phyloP scores from a whole-genome alignment of 2,113 vertebrate genomes.

The Tragelaphus buxtoni region DNA sequence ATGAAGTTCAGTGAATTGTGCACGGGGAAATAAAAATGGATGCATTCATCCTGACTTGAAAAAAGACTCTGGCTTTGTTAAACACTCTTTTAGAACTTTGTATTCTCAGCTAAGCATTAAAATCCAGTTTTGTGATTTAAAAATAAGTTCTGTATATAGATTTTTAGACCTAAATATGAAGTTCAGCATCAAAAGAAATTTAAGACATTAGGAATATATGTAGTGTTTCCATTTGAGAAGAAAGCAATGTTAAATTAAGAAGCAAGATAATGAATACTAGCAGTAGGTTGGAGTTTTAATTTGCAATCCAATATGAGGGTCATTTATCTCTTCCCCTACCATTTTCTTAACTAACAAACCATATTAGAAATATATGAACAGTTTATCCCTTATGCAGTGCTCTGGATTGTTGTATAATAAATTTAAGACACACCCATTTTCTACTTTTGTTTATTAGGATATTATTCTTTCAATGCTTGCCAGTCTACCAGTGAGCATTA shows the following conservation, averaged over 20 bases:
- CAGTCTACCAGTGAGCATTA: neutral
- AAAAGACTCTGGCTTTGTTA: slow-evolving; percentile 38
- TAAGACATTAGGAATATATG: neutral
- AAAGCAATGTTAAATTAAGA: neutral
- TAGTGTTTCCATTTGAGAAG: neutral
- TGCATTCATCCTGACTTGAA: slow-evolving; percentile 60
- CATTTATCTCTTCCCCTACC: neutral
- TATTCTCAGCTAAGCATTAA: neutral
- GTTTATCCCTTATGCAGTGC: neutral
- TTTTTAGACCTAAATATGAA: slow-evolving; percentile 54
- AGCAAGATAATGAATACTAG: neutral
- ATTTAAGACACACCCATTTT: neutral
- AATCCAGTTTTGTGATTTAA: neutral
- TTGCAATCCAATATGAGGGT: neutral
- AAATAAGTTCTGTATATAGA: neutral
- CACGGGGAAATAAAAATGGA: slow-evolving; percentile 67
- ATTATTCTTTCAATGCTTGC: neutral
- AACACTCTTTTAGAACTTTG: neutral
- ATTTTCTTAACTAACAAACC: slow-evolving; percentile 41
- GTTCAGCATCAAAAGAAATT: neutral
- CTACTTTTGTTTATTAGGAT: neutral
- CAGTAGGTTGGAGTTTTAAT: slow-evolving; percentile 25
- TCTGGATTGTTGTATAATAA: neutral
- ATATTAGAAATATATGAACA: neutral
- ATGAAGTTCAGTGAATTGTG: slow-evolving; percentile 73